These are phyloP conservation scores for Sigmodon hispidus DNA, from an alignment of 2,113 vertebrate species.

Conservation along the genomic window DNA sequence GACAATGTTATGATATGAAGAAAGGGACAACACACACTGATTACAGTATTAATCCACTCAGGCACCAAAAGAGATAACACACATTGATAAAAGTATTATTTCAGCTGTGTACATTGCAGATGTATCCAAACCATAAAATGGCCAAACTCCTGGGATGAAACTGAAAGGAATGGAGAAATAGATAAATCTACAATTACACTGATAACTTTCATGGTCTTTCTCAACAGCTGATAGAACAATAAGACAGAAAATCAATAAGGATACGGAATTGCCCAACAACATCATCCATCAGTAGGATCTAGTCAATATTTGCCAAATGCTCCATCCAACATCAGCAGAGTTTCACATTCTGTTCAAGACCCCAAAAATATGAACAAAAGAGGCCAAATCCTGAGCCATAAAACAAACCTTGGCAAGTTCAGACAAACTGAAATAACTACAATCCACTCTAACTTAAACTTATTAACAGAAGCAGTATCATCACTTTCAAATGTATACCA, in stretches of 20 bases:
- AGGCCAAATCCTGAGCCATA: not conserved
- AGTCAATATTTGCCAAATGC: not conserved
- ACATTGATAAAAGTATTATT: not conserved
- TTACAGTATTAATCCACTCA: not conserved
- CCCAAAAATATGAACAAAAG: not conserved
- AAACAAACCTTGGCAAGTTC: not conserved
- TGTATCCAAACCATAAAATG: not conserved
- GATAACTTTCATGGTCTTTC: not conserved
- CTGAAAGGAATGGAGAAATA: not conserved
- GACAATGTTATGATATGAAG: not conserved
- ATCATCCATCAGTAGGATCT: not conserved
- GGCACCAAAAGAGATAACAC: not conserved
- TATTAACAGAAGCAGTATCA: not conserved
- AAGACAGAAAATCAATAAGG: conserved; percentile 12
- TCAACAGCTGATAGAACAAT: not conserved
- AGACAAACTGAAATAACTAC: conserved; percentile 1
- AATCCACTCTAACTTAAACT: not conserved
- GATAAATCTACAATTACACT: not conserved
- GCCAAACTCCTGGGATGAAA: not conserved
- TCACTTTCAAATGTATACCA: not conserved
- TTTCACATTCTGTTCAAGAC: not conserved
- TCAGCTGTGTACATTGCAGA: not conserved
- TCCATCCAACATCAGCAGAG: not conserved
- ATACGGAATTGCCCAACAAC: not conserved
- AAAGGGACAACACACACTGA: not conserved